Base-by-base conservation (phyloP, 2,797 vertebrate genomes). In the Sebastolobus altivelis region DNA sequence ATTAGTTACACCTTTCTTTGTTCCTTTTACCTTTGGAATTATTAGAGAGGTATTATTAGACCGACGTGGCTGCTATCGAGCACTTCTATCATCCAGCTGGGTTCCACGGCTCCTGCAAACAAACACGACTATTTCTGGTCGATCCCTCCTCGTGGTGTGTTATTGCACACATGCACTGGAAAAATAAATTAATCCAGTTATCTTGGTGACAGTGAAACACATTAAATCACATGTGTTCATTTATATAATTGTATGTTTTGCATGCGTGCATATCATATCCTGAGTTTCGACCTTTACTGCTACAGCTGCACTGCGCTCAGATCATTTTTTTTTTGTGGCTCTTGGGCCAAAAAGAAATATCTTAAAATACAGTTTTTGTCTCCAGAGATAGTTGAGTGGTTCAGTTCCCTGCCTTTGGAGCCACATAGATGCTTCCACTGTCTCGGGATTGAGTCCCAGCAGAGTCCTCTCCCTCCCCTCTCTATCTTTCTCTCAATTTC, bases 1-100 rank as follows among this genome's bases (percentile, higher is more conserved):
- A 92, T 93, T 94, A 92, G 92, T 92, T 92, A 90, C 91, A 92
- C 91, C 78, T 91, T 88, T 74, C 81, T 92, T 93, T 93, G 83
- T 92, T 92, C 80, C 73, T 83, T 90, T 91, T 90, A 91, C 88
- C 80, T 90, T 83, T 93, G 84, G 83, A 89, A 88, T 92, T 91
- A 93, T 92, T 92, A 89, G 63, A 89, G 73, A 77, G 72, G 70
- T 95, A 88, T 93, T 93, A 92, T 92, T 94, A 93, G 90, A 90
- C 69, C 79, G 86, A 70, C 81, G 75, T 73, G 66, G 80, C 86
- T 75, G 90, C 78, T 86, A 82, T 91, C 79, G 12, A 90, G 55
- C 80, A 66, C 63, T 49, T 77, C 76, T 71, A 73, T 86, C 88
- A 75, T 88, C 55, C 89, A 82, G 77, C 75, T 81, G 83, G 27